Conservation (phyloP, 2,797 vertebrate species). For the Myotis findleyi region DNA sequence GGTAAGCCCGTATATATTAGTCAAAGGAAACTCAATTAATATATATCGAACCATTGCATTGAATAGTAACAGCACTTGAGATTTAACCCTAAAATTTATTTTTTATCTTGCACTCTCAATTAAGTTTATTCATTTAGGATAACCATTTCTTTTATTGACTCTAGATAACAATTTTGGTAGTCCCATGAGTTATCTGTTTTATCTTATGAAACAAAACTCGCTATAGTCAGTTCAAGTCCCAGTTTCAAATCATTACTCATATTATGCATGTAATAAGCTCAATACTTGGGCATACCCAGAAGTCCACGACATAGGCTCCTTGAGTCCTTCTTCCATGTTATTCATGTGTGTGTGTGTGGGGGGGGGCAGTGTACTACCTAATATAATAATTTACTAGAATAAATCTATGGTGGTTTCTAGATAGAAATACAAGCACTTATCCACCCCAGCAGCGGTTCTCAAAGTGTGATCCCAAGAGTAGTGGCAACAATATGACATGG, state of each 20-base stretch:
- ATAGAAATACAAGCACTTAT: background rate
- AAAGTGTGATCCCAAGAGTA: background rate
- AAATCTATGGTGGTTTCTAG: background rate
- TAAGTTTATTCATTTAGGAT: background rate
- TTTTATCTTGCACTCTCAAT: background rate
- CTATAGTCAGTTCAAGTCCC: background rate
- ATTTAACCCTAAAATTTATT: background rate
- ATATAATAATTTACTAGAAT: background rate
- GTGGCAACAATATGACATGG: background rate
- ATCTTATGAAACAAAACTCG: background rate
- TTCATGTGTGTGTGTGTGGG: rapidly evolving
- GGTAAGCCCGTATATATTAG: background rate
- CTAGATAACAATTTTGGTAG: background rate
- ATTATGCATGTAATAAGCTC: background rate
- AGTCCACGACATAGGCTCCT: background rate
- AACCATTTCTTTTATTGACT: background rate
- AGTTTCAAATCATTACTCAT: background rate
- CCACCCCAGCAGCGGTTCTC: background rate
- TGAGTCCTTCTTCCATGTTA: background rate
- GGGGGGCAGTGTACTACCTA: background rate
- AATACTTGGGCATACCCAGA: background rate
- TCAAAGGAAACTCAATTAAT: background rate
- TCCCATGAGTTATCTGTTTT: background rate
- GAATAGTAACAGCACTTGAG: background rate
- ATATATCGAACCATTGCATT: background rate